These are phyloP conservation scores for Pseudococcus longispinus DNA, from an alignment of 2,888 invertebrate species.

Conservation along the genomic window DNA sequence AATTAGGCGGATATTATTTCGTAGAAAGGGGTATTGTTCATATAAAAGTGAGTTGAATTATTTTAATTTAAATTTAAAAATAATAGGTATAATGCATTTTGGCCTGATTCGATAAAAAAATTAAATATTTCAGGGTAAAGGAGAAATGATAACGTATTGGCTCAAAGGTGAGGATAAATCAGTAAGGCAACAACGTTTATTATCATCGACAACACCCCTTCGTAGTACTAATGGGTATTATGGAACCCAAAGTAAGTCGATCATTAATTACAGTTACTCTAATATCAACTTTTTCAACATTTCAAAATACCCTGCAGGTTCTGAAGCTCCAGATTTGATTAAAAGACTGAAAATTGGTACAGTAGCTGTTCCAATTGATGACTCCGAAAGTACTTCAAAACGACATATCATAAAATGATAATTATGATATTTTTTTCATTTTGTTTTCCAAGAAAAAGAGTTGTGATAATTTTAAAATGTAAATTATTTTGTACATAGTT, in stretches of 20 bases:
- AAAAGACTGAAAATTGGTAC: not conserved
- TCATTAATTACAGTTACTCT: not conserved
- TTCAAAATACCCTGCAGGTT: not conserved
- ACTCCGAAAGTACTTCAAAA: not conserved
- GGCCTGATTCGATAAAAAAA: not conserved
- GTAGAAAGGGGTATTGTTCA: conserved; percentile 76
- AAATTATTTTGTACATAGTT: not conserved
- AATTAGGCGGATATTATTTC: conserved; percentile 75
- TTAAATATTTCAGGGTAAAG: conserved; percentile 70
- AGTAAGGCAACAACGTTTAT: conserved; percentile 36
- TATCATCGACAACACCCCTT: not conserved
- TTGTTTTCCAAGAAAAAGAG: not conserved
- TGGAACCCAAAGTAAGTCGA: not conserved
- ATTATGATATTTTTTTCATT: not conserved
- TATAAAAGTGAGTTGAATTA: conserved; percentile 70
- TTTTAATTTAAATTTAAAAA: not conserved
- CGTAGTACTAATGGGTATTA: not conserved
- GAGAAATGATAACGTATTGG: conserved; percentile 79
- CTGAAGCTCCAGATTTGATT: conserved; percentile 8
- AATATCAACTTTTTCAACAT: not conserved
- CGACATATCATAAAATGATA: not conserved
- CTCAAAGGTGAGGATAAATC: conserved; percentile 68
- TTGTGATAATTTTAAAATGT: conserved; percentile 3
- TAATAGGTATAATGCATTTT: not conserved
- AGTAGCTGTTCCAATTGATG: not conserved